Evolutionary conservation across 2,113 vertebrate genomes (phyloP).

Genomic region (Lota lota): DNA sequence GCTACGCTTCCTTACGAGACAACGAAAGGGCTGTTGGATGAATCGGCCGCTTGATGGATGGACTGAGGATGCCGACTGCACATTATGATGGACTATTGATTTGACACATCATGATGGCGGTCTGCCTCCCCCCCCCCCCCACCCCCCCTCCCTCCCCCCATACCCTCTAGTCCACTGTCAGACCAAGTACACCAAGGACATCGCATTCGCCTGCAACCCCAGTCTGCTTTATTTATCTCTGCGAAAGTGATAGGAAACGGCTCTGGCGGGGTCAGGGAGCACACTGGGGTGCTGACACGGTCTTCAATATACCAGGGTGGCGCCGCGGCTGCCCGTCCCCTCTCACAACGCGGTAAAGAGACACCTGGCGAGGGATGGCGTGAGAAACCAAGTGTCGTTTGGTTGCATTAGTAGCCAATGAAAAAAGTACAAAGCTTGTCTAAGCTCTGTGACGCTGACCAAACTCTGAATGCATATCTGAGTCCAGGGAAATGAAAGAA

Average conservation of each 20-base stretch:
- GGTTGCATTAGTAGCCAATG: too few relatives aligned
- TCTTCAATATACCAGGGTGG: too few relatives aligned
- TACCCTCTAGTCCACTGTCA: not conserved
- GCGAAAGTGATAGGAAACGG: not conserved
- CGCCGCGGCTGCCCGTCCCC: too few relatives aligned
- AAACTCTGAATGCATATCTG: too few relatives aligned
- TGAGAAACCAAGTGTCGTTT: too few relatives aligned
- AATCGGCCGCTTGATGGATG: constrained; percentile 7
- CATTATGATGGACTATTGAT: constrained; percentile 34
- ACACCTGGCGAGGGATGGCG: too few relatives aligned
- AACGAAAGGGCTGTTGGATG: constrained; percentile 3
- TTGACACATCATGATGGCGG: constrained; percentile 24
- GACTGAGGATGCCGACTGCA: constrained; percentile 7
- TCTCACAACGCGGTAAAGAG: too few relatives aligned
- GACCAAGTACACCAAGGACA: not conserved
- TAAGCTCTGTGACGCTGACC: too few relatives aligned
- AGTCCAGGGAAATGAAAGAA: too few relatives aligned
- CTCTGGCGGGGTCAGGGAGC: not conserved
- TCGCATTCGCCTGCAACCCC: not conserved
- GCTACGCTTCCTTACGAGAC: not conserved
- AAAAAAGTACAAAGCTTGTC: too few relatives aligned
- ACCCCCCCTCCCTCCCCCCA: constrained; percentile 5
- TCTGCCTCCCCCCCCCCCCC: constrained; percentile 5
- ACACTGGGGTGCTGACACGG: not conserved
- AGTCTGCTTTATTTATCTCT: not conserved